Evolutionary conservation across 1,140 invertebrate genomes (phyloP), one percentile per base, ranked within the genome.

Genomic region (Trinorchestia longiramus): DNA sequence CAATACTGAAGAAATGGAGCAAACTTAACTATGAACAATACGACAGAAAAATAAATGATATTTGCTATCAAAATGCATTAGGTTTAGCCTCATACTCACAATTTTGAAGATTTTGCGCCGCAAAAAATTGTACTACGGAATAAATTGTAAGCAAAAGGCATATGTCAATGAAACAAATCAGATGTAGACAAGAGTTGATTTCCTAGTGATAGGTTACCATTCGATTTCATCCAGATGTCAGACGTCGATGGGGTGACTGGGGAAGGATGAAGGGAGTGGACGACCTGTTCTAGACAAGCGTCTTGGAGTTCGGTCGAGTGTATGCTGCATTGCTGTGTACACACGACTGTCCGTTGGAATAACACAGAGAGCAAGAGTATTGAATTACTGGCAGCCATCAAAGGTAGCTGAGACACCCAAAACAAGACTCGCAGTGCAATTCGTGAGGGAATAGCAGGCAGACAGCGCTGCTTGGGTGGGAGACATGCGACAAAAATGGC

Each of bases 361-460:
- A 94, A 94, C 92, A 94, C 92, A 94, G 92, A 42, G 41, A 47
- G 43, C 92, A 94, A 40, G 92, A 45, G 92, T 94, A 94, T 94
- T 94, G 92, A 94, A 47, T 94, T 94, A 94, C 92, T 47, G 92
- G 92, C 92, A 94, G 92, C 92, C 92, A 94, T 94, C 92, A 94
- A 94, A 94, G 92, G 43, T 94, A 94, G 36, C 40, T 36, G 92
- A 43, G 92, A 45, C 43, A 94, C 40, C 43, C 92, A 94, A 94
- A 94, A 94, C 92, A 94, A 94, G 92, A 47, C 92, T 47, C 92
- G 92, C 43, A 44, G 44, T 45, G 92, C 41, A 94, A 44, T 44
- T 94, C 92, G 92, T 94, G 92, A 94, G 92, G 92, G 92, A 45
- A 94, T 43, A 94, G 43, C 43, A 42, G 41, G 43, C 92, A n/a